These are phyloP conservation scores for Meandrusa payeni DNA, from an alignment of 2,888 invertebrate species.

Conservation along the genomic window DNA sequence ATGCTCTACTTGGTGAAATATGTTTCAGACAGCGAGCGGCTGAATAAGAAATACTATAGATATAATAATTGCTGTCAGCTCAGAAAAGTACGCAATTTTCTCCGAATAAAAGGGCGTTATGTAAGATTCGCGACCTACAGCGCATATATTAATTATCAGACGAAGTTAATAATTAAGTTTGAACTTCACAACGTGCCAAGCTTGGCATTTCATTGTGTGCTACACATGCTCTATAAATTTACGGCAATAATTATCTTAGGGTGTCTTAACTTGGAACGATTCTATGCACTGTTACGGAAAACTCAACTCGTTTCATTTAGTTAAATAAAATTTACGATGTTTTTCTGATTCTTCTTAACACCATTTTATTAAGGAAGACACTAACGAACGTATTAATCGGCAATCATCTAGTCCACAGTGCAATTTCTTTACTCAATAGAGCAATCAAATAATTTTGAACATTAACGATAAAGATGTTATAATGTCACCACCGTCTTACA, in stretches of 20 bases:
- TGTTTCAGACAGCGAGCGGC: not conserved
- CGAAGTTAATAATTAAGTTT: slow-evolving; percentile 69
- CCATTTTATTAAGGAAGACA: no score
- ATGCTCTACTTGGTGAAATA: slow-evolving; percentile 1
- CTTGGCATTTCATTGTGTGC: slow-evolving; percentile 57
- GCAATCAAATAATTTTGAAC: no score
- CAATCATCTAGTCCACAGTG: no score
- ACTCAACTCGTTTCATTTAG: not conserved
- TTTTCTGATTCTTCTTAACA: no score
- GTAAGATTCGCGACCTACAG: slow-evolving; percentile 43
- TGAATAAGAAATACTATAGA: not conserved
- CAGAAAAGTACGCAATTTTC: slow-evolving; percentile 14
- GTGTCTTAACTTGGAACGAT: not conserved
- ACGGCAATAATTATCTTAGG: slow-evolving; percentile 51
- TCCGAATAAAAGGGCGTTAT: slow-evolving; percentile 30
- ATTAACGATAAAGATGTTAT: no score
- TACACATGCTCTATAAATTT: slow-evolving; percentile 42
- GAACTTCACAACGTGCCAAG: slow-evolving; percentile 58
- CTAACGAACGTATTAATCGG: no score
- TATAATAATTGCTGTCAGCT: not conserved
- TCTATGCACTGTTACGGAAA: no score
- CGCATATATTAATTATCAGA: slow-evolving; percentile 64
- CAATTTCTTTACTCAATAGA: no score
- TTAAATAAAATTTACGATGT: no score
- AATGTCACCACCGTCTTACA: no score